Evolutionary conservation across 2,888 invertebrate genomes (phyloP).

Genomic region (Leptinotarsa juncta): DNA sequence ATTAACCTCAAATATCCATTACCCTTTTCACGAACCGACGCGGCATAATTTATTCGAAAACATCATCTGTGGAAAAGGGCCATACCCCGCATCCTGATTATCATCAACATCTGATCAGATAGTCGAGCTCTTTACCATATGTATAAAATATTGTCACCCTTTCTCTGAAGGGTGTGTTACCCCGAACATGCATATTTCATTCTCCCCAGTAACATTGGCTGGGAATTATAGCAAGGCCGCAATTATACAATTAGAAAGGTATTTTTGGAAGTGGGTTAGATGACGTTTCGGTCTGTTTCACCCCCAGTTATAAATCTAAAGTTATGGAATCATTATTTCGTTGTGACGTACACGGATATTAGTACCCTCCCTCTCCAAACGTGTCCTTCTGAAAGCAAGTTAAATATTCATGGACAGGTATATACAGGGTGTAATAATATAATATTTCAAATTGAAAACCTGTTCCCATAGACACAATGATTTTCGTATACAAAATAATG

Average conservation of each 20-base stretch:
- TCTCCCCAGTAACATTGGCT: conserved; percentile 57
- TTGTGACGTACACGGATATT: conserved; percentile 1
- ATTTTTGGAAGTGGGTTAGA: conserved; percentile 35
- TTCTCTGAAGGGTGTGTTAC: conserved; percentile 59
- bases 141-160: conserved; percentile 63
- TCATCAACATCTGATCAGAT: conserved; percentile 47
- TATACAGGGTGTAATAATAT: background rate
- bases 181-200: conserved; percentile 61
- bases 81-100: conserved; percentile 44
- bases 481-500: too few relatives aligned
- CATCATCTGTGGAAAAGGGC: conserved; percentile 46
- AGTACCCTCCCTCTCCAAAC: background rate
- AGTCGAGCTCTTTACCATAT: conserved; percentile 56
- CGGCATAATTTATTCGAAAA: conserved; percentile 49
- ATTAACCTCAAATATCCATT: conserved; percentile 53
- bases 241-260: conserved; percentile 62
- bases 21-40: conserved; percentile 48
- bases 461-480: too few relatives aligned
- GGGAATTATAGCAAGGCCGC: conserved; percentile 61
- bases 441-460: too few relatives aligned
- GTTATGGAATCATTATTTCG: conserved; percentile 11
- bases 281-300: conserved; percentile 18
- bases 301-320: conserved; percentile 1
- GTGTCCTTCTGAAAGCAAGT: background rate
- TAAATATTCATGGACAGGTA: background rate